Base-by-base conservation (phyloP, 2,888 invertebrate genomes). In the Eristalinus aeneus region DNA sequence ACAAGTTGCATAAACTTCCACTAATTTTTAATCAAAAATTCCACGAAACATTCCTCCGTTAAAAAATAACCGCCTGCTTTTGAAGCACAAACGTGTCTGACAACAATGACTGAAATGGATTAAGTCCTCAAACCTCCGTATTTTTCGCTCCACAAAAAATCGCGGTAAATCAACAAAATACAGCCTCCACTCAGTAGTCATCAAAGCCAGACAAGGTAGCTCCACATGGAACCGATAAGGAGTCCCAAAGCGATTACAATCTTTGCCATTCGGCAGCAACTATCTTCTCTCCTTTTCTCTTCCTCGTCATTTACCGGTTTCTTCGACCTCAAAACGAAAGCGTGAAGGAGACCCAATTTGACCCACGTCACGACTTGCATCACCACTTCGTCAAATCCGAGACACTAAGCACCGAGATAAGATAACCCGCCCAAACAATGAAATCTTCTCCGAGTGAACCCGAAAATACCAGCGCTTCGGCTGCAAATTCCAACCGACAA, bases 351-450 rank as follows among this genome's bases (percentile, higher is more conserved):
- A 8, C 8, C 34, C 46, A 16, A n/a, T 16, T 16, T 23, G n/a
- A 31, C 11, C 39, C 23, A 39, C 16, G 58, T 69, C 34, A 63
- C 8, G 27, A 20, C 31, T 72, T 72, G 63, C 72, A 63, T 72
- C 63, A 54, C 4, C 20, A 73, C 23, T 64, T 64, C 34, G 46
- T 46, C 16, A 46, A 46, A 46, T 16, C 16, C 46, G 16, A 16
- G 16, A 16, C 46, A 46, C 16, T 16, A 2, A 46, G n/a, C n/a
- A n/a, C n/a, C 39, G 12, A 16, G 46, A 46, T 46, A 46, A 46
- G 46, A 46, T 46, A 46, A 46, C 4, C 46, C n/a, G 12, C 5
- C 39, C 39, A 39, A 27, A 16, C 46, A 5, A 16, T 46, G 46
- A 16, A 1, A 34, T 6, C 34, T 6, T 46, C 46, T 12, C n/a